phyloP scores from a whole-genome alignment of 1,140 invertebrate genomes.

The Pogonomyrmex barbatus region DNA sequence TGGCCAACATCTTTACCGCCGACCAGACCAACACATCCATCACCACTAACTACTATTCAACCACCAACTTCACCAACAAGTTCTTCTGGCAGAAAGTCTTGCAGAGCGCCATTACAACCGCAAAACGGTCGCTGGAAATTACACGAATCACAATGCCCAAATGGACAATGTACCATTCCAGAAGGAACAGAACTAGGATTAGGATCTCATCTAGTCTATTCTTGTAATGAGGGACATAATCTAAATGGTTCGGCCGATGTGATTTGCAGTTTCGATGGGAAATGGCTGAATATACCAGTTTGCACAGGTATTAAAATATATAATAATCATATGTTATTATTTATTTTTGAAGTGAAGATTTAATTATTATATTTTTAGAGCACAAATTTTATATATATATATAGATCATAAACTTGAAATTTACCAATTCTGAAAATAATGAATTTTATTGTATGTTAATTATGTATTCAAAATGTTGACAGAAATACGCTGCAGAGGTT shows the following conservation, averaged over 20 bases:
- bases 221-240: conserved; percentile 78
- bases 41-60: background rate
- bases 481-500: conserved; percentile 80
- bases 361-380: background rate
- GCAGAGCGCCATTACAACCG: conserved; percentile 77
- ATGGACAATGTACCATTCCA: conserved; percentile 64
- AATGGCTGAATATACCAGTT: conserved; percentile 78
- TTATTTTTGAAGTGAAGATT: background rate
- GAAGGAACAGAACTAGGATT: conserved; percentile 63
- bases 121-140: conserved; percentile 79
- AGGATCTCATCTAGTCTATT: conserved; percentile 79
- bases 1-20: background rate
- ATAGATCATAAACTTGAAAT: background rate
- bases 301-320: conserved; percentile 78
- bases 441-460: background rate
- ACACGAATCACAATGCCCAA: conserved; percentile 73
- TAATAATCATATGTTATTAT: background rate
- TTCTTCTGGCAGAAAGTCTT: conserved; percentile 55
- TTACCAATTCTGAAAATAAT: no score
- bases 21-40: background rate
- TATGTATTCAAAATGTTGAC: conserved; percentile 51
- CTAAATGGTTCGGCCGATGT: conserved; percentile 72
- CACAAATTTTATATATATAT: background rate
- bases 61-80: background rate
- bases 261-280: conserved; percentile 76